Evolutionary conservation across 2,797 vertebrate genomes (phyloP).

Genomic region (Parauchenoglanis punctatus): DNA sequence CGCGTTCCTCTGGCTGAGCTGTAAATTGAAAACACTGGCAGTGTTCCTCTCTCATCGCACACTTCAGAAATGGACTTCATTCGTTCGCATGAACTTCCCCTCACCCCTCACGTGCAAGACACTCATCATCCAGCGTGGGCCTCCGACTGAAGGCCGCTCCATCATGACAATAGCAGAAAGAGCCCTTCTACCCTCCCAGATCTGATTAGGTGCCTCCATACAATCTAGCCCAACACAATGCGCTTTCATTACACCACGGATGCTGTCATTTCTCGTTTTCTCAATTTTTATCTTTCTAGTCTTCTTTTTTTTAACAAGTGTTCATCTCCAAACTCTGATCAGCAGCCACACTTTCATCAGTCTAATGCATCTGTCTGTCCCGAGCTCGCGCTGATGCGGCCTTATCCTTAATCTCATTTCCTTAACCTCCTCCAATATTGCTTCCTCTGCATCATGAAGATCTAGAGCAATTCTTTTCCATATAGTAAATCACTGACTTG

Average conservation of each 20-base stretch:
- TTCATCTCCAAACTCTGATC: constrained; percentile 74
- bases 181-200: constrained; percentile 58
- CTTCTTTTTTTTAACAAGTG: constrained; percentile 75
- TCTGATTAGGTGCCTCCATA: constrained; percentile 61
- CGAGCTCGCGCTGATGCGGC: constrained; percentile 36
- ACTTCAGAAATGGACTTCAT: constrained; percentile 85
- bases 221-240: constrained; percentile 55
- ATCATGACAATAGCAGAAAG: constrained; percentile 69
- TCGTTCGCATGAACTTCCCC: constrained; percentile 83
- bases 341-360: constrained; percentile 79
- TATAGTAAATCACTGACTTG: constrained; percentile 76
- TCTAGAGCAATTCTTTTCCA: constrained; percentile 65
- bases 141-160: constrained; percentile 63
- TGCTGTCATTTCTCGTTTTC: constrained; percentile 55
- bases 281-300: constrained; percentile 44
- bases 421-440: constrained; percentile 68
- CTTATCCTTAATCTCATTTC: constrained; percentile 73
- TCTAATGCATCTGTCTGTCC: constrained; percentile 74
- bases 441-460: constrained; percentile 68
- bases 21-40: constrained; percentile 65
- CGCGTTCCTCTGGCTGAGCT: constrained; percentile 56
- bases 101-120: constrained; percentile 78
- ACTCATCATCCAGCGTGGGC: constrained; percentile 79
- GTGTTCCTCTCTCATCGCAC: constrained; percentile 60
- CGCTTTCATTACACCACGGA: constrained; percentile 56